Conservation (phyloP, 2,888 invertebrate species). For the Polydrusus pterygomalis region DNA sequence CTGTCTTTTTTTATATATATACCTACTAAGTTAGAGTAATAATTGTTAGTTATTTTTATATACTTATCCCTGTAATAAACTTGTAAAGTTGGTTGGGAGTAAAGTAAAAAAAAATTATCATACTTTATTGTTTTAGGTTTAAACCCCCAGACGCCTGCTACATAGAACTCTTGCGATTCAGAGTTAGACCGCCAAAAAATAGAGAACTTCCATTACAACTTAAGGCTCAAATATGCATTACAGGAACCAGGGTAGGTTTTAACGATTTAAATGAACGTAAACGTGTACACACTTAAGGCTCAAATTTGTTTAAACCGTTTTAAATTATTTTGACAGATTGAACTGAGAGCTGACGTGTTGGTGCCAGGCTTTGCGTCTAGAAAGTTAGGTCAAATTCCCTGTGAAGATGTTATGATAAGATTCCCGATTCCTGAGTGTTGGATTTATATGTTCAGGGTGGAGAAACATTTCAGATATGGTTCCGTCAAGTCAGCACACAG, state of each 20-base stretch:
- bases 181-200: constrained; percentile 95
- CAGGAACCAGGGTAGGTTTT: constrained; percentile 83
- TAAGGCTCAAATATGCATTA: constrained; percentile 91
- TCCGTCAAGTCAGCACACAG: constrained; percentile 96
- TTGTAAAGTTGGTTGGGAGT: too few species aligned
- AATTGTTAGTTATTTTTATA: too few species aligned
- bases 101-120: too few species aligned
- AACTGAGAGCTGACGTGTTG: constrained; percentile 94
- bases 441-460: constrained; percentile 99
- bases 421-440: constrained; percentile 99
- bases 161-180: constrained; percentile 96
- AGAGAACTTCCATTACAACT: constrained; percentile 97
- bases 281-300: too few species aligned
- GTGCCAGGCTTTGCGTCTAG: constrained; percentile 98
- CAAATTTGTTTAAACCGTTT: too few species aligned
- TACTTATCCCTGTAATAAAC: too few species aligned
- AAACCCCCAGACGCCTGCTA: constrained; percentile 98
- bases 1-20: too few species aligned
- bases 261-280: neutral
- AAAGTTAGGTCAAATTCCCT: constrained; percentile 95
- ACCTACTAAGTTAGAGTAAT: too few species aligned
- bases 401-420: constrained; percentile 96
- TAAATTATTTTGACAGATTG: constrained; percentile 77
- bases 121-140: constrained; percentile 80
- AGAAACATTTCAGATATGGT: constrained; percentile 97